phyloP scores from a whole-genome alignment of 2,797 vertebrate species.

The Lacerta agilis region DNA sequence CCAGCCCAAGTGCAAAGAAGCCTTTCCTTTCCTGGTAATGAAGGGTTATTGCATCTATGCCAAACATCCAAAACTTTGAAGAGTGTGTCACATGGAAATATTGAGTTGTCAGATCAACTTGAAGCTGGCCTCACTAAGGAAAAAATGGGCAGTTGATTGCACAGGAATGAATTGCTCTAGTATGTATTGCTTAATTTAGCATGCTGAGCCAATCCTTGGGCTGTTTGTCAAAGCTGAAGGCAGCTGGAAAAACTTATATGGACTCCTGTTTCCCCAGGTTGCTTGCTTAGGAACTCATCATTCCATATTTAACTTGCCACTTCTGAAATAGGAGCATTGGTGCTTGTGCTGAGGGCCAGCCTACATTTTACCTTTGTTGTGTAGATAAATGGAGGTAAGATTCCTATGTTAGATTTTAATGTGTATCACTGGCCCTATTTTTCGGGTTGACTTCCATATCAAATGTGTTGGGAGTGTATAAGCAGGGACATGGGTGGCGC shows the following conservation, averaged over 20 bases:
- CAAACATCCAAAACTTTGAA: not conserved
- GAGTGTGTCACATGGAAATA: not conserved
- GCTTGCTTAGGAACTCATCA: not conserved
- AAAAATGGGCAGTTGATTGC: not conserved
- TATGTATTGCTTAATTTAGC: constrained; percentile 18
- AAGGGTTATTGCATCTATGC: not conserved
- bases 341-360: not conserved
- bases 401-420: not conserved
- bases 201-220: not conserved
- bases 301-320: too few species aligned
- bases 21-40: not conserved
- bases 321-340: not conserved
- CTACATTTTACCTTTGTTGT: not conserved
- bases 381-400: not conserved
- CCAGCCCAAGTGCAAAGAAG: not conserved
- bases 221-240: constrained; percentile 10
- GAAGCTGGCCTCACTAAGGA: not conserved
- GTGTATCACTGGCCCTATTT: not conserved
- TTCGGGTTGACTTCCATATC: too few species aligned
- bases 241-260: not conserved
- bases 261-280: not conserved
- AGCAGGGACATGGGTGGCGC: too few species aligned
- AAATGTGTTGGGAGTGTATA: not conserved
- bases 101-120: not conserved
- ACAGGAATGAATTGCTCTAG: not conserved